These are phyloP conservation scores for Ochropacha duplaris DNA, from an alignment of 2,888 invertebrate species.

Conservation along the genomic window DNA sequence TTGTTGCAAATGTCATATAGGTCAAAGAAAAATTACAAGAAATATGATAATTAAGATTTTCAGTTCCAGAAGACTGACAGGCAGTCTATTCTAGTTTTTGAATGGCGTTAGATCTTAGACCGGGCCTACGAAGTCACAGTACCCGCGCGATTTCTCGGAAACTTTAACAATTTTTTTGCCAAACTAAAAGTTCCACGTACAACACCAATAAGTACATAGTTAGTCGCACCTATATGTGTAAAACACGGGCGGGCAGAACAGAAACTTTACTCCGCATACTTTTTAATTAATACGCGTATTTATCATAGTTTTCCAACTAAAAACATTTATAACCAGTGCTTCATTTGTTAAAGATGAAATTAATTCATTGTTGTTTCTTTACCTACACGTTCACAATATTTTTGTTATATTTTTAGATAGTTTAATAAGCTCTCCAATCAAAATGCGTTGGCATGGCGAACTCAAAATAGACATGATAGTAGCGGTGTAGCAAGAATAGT, in stretches of 20 bases:
- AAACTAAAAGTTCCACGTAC: conserved; percentile 28
- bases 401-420: neutral
- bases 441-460: neutral
- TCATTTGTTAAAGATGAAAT: conserved; percentile 7
- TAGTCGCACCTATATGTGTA: conserved; percentile 38
- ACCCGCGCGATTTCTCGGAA: no score
- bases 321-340: conserved; percentile 21
- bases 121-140: no score
- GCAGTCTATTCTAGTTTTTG: no score
- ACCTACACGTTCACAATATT: neutral
- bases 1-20: no score
- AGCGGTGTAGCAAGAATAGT: neutral
- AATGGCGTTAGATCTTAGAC: no score
- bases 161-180: no score
- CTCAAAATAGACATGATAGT: conserved; percentile 5
- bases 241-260: conserved; percentile 47
- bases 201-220: conserved; percentile 33
- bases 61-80: no score
- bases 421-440: neutral
- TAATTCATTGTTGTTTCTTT: conserved; percentile 15
- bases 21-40: no score
- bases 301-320: conserved; percentile 29
- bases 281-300: conserved; percentile 58
- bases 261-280: conserved; percentile 49
- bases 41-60: no score